Percentiles rank a stretch among this genome's conserved stretches.
Conservation (phyloP, 2,797 vertebrate species). For the Bovichtus variegatus region DNA sequence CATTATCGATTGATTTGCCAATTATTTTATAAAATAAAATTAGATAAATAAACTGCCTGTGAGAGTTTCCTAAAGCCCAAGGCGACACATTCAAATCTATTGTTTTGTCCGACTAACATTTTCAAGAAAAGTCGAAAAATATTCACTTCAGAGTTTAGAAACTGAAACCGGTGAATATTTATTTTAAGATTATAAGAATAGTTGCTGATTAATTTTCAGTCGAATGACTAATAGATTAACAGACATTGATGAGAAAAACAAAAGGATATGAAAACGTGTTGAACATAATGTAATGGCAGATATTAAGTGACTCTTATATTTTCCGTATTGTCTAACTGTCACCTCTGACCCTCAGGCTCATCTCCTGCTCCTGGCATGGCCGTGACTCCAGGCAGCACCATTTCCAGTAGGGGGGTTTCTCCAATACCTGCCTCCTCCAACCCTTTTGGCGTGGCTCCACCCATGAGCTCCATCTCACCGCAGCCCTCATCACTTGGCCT, state of each 20-base stretch:
- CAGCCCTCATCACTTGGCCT: constrained; percentile 88
- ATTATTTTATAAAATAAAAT: neutral
- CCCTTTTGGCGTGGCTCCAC: constrained; percentile 84
- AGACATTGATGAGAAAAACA: too few species aligned
- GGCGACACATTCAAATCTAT: neutral
- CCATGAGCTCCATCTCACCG: constrained; percentile 87
- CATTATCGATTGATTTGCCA: neutral
- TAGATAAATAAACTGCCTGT: too few species aligned
- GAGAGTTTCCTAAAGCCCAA: neutral
- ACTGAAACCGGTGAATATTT: neutral
- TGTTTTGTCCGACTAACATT: neutral
- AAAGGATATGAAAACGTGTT: neutral
- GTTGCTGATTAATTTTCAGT: neutral
- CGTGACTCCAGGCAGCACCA: constrained; percentile 86
- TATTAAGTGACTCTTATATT: neutral
- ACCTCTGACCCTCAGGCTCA: constrained; percentile 73
- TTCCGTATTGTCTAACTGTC: neutral
- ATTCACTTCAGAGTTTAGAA: neutral
- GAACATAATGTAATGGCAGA: neutral
- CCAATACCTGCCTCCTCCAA: constrained; percentile 86
- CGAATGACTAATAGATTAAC: neutral
- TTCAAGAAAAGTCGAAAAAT: neutral
- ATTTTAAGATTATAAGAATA: neutral
- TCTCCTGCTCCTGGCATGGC: constrained; percentile 86
- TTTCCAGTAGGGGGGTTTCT: constrained; percentile 88